Base-by-base conservation (phyloP, 2,113 vertebrate species). In the Clarias magur region DNA sequence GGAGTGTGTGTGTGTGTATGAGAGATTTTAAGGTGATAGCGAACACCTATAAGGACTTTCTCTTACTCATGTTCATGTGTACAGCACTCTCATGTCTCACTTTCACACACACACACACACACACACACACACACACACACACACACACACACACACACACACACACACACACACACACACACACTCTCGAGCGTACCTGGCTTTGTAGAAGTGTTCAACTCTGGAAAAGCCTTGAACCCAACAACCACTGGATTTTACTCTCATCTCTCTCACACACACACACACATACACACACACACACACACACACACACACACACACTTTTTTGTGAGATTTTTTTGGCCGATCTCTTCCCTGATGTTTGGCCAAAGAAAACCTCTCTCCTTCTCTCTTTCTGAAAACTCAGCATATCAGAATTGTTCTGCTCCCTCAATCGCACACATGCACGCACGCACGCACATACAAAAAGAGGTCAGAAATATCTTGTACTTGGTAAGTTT, bases 321-420 rank as follows among this genome's bases (percentile, higher is more conserved):
- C 53, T 80, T 80, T 57, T 78, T 48, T 54, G 60, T 59, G 60
- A 63, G 80, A 42, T 82, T 63, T 65, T 59, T 53, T 83, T 83
- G 16, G 42, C 42, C 82, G 30, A 85, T 80, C 83, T 89, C 88
- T 76, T 81, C 85, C 85, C 85, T 75, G 78, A 90, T 79, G 83
- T 87, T 56, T 75, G 78, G 25, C 89, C 89, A 90, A 89, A 87
- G 30, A 85, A 89, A 90, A 90, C 68, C 85, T 65, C 75, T 38
- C 34, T 87, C 80, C 42, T 42, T 85, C 81, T 88, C 80, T 56
- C 48, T 86, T 88, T 87, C 82, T 85, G 34, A 84, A 88, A 90
- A 86, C 84, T 88, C 88, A 85, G 88, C 89, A 80, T 84, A 90
- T 88, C 84, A 81, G 65, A 86, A 86, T 25, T 23, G 53, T 86